Evolutionary conservation across 2,888 invertebrate species (phyloP).

Genomic region (Ochropacha duplaris): DNA sequence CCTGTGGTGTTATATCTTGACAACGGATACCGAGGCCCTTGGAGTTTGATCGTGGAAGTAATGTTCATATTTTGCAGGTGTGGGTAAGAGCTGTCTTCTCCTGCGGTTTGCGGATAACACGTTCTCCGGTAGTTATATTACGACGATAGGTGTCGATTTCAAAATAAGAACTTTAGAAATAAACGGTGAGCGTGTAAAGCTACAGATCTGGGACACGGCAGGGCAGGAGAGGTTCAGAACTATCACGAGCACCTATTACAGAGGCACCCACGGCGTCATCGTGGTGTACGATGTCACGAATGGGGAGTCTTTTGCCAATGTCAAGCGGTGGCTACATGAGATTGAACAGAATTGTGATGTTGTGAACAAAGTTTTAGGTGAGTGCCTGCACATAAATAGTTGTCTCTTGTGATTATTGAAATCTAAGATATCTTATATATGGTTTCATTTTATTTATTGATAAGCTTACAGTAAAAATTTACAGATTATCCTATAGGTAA

Average conservation of each 20-base stretch:
- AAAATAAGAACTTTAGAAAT: constrained; percentile 98
- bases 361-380: constrained; percentile 98
- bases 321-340: constrained; percentile 99
- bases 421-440: too few relatives aligned
- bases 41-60: constrained; percentile 47
- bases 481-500: too few relatives aligned
- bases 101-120: constrained; percentile 99
- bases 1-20: constrained; percentile 61
- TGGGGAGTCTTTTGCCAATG: constrained; percentile 99
- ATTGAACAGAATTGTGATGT: constrained; percentile 99
- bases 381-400: constrained; percentile 36
- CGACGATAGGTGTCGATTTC: constrained; percentile 99
- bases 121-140: constrained; percentile 98
- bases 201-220: constrained; percentile 99
- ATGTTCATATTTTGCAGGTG: constrained; percentile 87
- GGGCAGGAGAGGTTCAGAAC: constrained; percentile 99
- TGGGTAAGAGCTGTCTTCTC: constrained; percentile 98
- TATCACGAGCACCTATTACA: constrained; percentile 99
- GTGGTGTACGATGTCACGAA: constrained; percentile 99
- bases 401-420: background rate
- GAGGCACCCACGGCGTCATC: constrained; percentile 99
- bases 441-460: too few relatives aligned
- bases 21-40: constrained; percentile 47
- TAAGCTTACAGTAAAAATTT: too few relatives aligned
- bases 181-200: constrained; percentile 94